A percentile compares a stretch with the other conserved stretches of the same genome.
phyloP scores from a whole-genome alignment of 1,140 invertebrate species.

The Proctacanthus coquilletti region DNA sequence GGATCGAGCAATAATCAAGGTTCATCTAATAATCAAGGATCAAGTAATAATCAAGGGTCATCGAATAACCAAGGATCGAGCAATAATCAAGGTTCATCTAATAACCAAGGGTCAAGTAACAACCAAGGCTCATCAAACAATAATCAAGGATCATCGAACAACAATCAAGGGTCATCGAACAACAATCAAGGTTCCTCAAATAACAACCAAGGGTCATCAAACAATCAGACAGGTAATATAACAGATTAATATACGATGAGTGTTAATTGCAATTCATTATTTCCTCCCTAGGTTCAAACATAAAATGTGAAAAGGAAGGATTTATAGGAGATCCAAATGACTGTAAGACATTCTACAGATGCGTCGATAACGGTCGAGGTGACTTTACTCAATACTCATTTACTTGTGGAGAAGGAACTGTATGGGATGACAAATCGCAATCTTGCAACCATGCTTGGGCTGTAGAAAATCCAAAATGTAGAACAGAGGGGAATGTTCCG shows the following conservation, averaged over 20 bases:
- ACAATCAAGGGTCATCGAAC: neutral
- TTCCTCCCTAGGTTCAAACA: too few relatives aligned
- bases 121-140: slow-evolving; percentile 6
- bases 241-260: neutral
- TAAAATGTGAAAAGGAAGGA: slow-evolving; percentile 14
- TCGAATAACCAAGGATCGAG: slow-evolving; percentile 6
- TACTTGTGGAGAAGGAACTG: slow-evolving; percentile 43
- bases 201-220: slow-evolving; percentile 1
- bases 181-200: slow-evolving; percentile 2
- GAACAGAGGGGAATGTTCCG: too few relatives aligned
- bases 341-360: slow-evolving; percentile 53
- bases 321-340: slow-evolving; percentile 29
- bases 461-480: slow-evolving; percentile 3
- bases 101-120: slow-evolving; percentile 10
- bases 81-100: slow-evolving; percentile 5
- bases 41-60: slow-evolving; percentile 7
- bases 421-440: slow-evolving; percentile 41
- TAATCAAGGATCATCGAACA: slow-evolving; percentile 1
- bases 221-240: slow-evolving; percentile 1
- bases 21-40: slow-evolving; percentile 2
- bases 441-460: slow-evolving; percentile 41
- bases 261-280: neutral
- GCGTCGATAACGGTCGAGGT: slow-evolving; percentile 38
- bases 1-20: slow-evolving; percentile 9
- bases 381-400: slow-evolving; percentile 41